Evolutionary conservation across 53 echinoderm and acorn worm genomes (phyloP).

Genomic region (Apostichopus leukothele): DNA sequence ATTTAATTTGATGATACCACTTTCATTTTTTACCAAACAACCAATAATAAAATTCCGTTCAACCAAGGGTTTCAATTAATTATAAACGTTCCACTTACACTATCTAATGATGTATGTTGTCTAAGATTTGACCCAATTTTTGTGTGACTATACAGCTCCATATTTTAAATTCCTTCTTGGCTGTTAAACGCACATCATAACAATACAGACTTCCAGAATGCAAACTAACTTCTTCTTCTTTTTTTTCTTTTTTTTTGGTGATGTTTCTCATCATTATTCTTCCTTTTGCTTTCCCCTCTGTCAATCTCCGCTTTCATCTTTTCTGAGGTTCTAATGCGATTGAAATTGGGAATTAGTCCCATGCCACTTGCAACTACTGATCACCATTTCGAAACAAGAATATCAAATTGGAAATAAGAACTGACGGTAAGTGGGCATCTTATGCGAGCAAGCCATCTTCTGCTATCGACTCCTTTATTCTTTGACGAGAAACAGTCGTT

Average conservation of each 20-base stretch:
- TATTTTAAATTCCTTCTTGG: too few species aligned
- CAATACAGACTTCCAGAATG: too few species aligned
- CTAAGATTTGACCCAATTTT: too few species aligned
- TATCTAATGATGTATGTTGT: too few species aligned
- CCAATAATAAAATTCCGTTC: too few species aligned
- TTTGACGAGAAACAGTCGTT: constrained; percentile 24
- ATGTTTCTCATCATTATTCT: background rate
- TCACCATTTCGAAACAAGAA: background rate
- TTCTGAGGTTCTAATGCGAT: constrained; percentile 4
- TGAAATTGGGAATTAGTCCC: constrained; percentile 36
- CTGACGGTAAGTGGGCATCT: constrained; percentile 26
- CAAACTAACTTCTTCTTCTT: background rate
- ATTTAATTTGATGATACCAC: too few species aligned
- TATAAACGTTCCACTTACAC: too few species aligned
- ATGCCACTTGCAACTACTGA: background rate
- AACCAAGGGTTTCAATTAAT: too few species aligned
- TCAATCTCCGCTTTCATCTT: background rate
- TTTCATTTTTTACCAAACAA: too few species aligned
- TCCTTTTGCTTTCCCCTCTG: background rate
- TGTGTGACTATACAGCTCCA: too few species aligned
- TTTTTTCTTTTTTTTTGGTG: background rate
- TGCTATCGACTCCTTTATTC: background rate
- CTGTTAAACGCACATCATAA: too few species aligned
- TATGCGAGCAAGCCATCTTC: background rate
- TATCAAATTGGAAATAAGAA: constrained; percentile 34